Evolutionary conservation across 2,113 vertebrate genomes (phyloP).

Genomic region (Dasyprocta punctata): DNA sequence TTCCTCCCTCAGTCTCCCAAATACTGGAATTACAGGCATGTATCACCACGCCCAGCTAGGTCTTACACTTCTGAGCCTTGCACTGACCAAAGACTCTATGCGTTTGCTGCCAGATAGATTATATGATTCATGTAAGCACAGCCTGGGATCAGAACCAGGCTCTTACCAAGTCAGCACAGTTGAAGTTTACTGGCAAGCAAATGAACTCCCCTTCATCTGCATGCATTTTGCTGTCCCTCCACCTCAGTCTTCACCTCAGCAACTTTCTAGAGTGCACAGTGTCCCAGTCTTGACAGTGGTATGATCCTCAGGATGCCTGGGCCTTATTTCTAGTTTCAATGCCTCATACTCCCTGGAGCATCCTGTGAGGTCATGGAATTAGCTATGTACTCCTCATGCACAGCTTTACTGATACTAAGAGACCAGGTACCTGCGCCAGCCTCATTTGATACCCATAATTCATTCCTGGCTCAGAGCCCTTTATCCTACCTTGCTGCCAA

Average conservation of each 20-base stretch:
- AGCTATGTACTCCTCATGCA: not conserved
- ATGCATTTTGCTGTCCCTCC: not conserved
- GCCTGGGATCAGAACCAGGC: not conserved
- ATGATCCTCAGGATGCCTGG: not conserved
- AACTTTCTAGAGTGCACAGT: not conserved
- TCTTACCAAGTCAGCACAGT: not conserved
- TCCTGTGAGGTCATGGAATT: not conserved
- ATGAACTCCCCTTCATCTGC: not conserved
- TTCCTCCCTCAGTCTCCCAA: not conserved
- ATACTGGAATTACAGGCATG: not conserved
- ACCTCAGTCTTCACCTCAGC: not conserved
- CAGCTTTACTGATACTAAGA: not conserved
- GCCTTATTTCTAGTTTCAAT: not conserved
- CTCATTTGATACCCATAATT: conserved; percentile 10
- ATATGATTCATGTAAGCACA: not conserved
- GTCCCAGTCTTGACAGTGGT: not conserved
- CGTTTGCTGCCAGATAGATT: not conserved
- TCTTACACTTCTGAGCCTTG: not conserved
- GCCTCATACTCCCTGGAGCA: not conserved
- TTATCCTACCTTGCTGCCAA: conserved; percentile 56
- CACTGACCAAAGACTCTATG: not conserved
- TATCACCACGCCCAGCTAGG: no score
- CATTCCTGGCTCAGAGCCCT: conserved; percentile 45
- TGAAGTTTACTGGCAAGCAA: not conserved
- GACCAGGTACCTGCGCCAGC: not conserved